Evolutionary conservation across 2,113 vertebrate species (phyloP).

Genomic region (Stomatorhinus ivindoensis): DNA sequence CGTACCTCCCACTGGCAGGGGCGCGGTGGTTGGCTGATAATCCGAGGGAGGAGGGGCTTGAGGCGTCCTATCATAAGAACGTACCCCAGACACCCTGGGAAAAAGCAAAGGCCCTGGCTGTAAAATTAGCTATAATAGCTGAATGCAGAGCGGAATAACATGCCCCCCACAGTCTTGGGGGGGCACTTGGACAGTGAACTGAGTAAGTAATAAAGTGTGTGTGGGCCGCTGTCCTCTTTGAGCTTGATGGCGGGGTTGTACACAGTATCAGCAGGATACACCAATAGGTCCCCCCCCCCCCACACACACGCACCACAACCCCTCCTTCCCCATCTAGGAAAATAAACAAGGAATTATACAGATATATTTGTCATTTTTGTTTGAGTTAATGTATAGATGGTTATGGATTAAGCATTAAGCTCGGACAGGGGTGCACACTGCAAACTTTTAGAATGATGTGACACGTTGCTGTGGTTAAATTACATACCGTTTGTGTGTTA

Average conservation of each 20-base stretch:
- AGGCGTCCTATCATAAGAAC: not conserved
- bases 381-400: not conserved
- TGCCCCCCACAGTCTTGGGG: too few species aligned
- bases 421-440: too few species aligned
- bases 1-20: not conserved
- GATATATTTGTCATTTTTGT: too few species aligned
- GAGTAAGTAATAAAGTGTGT: conserved; percentile 74
- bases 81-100: not conserved
- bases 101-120: not conserved
- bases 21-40: not conserved
- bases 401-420: not conserved
- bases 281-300: not conserved
- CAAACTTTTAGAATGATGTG: not conserved
- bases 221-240: not conserved
- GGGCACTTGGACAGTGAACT: too few species aligned
- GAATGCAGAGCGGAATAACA: not conserved
- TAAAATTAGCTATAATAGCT: not conserved
- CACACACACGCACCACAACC: too few species aligned
- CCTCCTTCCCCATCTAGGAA: too few species aligned
- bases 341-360: too few species aligned
- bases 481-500: not conserved
- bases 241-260: not conserved
- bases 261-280: too few species aligned
- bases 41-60: not conserved
- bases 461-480: not conserved